Conservation (phyloP, 1,140 invertebrate species). For the Scaptomyza graminum region DNA sequence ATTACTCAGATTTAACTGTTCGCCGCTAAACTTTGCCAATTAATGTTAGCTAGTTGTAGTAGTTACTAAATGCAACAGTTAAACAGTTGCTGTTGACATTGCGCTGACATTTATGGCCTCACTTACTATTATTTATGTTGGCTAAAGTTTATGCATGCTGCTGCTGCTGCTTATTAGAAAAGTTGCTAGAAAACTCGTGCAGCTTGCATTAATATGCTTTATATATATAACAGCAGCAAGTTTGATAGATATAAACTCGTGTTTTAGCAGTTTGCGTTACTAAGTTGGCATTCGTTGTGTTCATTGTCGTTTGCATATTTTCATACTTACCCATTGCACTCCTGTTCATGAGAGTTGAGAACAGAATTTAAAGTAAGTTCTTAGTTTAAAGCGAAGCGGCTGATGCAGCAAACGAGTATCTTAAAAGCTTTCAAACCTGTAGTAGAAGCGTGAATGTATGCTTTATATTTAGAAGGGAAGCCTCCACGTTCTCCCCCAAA, state of each 20-base stretch:
- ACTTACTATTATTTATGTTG: conserved; percentile 28
- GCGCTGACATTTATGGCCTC: conserved; percentile 27
- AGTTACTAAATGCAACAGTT: not conserved
- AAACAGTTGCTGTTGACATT: conserved; percentile 17
- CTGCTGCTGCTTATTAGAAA: conserved; percentile 31
- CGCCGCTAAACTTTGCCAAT: conserved; percentile 7
- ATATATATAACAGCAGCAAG: not conserved
- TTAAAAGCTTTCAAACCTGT: too few relatives aligned
- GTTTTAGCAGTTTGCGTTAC: not conserved
- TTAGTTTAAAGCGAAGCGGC: too few relatives aligned
- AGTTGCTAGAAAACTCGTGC: conserved; percentile 10
- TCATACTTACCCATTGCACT: too few relatives aligned
- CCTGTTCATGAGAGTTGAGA: not conserved
- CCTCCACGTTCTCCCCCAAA: too few relatives aligned
- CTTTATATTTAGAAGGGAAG: too few relatives aligned
- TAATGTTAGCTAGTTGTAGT: conserved; percentile 11
- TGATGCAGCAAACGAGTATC: too few relatives aligned
- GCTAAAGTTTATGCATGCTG: conserved; percentile 12
- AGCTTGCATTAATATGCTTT: not conserved
- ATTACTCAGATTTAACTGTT: not conserved
- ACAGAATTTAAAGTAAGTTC: too few relatives aligned
- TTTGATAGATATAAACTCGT: not conserved
- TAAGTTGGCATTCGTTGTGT: not conserved
- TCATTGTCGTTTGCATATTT: not conserved
- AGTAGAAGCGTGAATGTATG: too few relatives aligned